phyloP scores from a whole-genome alignment of 2,888 invertebrate species.

The Tinea pellionella region DNA sequence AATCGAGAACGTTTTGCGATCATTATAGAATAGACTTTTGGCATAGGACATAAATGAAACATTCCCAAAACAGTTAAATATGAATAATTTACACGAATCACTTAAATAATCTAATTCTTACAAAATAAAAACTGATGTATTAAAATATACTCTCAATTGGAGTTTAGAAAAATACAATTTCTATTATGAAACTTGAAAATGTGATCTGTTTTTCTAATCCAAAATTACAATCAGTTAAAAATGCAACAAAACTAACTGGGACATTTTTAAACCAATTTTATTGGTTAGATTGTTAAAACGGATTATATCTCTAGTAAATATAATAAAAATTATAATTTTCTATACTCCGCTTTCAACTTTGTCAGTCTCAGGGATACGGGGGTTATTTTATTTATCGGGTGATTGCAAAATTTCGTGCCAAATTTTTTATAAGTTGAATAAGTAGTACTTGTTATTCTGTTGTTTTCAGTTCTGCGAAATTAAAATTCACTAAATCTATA shows the following conservation, averaged over 20 bases:
- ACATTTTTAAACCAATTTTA: neutral
- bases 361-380: constrained; percentile 33
- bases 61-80: neutral
- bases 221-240: too few species aligned
- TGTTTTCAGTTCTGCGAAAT: too few species aligned
- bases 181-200: too few species aligned
- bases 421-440: too few species aligned
- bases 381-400: constrained; percentile 16
- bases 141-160: constrained; percentile 49
- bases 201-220: too few species aligned
- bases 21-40: too few species aligned
- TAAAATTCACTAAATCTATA: too few species aligned
- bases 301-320: neutral
- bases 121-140: constrained; percentile 43
- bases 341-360: neutral
- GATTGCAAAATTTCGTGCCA: constrained; percentile 26
- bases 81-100: neutral
- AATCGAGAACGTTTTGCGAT: too few species aligned
- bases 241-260: too few species aligned
- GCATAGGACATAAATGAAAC: too few species aligned
- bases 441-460: too few species aligned
- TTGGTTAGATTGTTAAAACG: neutral
- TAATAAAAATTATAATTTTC: neutral
- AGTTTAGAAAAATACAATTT: neutral
- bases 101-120: neutral